Evolutionary conservation across 2,113 vertebrate genomes (phyloP).

Genomic region (Mobula hypostoma): DNA sequence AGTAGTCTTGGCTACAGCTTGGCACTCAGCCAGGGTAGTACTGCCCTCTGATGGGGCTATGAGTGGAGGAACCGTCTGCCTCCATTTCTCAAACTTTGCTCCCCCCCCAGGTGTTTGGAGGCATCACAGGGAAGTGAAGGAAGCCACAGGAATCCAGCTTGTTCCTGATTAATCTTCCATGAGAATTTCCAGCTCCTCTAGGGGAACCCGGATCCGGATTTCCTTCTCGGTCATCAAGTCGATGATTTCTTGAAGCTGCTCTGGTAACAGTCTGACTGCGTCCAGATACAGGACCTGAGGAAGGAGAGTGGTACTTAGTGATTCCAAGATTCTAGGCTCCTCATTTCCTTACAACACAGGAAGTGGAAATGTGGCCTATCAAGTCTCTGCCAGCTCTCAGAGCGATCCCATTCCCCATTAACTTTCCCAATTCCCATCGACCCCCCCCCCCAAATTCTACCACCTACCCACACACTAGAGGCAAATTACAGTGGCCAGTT

Average conservation of each 20-base stretch:
- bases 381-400: too few relatives aligned
- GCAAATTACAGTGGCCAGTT: too few relatives aligned
- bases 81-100: background rate
- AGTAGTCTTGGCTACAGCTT: background rate
- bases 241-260: conserved; percentile 70
- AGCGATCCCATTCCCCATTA: too few relatives aligned
- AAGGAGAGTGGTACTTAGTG: background rate
- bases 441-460: too few relatives aligned
- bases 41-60: background rate
- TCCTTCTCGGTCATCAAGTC: conserved; percentile 89
- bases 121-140: background rate
- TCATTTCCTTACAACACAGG: too few relatives aligned
- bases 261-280: conserved; percentile 71
- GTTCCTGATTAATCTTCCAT: conserved; percentile 65
- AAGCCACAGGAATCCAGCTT: background rate
- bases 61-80: background rate
- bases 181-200: conserved; percentile 84
- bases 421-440: too few relatives aligned
- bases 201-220: conserved; percentile 70
- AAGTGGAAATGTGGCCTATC: too few relatives aligned
- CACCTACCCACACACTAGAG: too few relatives aligned
- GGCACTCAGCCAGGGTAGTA: too few relatives aligned
- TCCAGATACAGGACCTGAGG: conserved; percentile 77
- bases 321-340: too few relatives aligned
- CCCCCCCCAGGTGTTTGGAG: too few relatives aligned